Percentiles rank a stretch among this genome's conserved stretches.
Conservation (phyloP, 2,113 vertebrate genomes). For the Notiomystis cincta region DNA sequence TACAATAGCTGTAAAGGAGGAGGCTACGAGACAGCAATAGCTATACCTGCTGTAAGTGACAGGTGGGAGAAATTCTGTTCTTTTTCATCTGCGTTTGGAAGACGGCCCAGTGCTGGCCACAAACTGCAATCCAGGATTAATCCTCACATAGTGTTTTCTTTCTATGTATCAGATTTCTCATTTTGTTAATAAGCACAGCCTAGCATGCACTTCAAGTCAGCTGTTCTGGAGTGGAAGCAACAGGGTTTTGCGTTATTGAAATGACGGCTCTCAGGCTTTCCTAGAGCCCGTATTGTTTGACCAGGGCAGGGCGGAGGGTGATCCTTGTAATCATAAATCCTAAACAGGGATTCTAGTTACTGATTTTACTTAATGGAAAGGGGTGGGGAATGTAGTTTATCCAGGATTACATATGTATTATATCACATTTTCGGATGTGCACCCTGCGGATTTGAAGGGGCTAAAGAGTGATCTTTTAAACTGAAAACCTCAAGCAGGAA, state of each 20-base stretch:
- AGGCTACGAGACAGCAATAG: background rate
- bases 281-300: conserved; percentile 46
- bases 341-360: conserved; percentile 37
- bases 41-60: conserved; percentile 61
- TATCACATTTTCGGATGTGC: background rate
- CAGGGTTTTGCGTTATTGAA: conserved; percentile 71
- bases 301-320: background rate
- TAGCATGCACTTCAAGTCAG: conserved; percentile 72
- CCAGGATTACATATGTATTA: conserved; percentile 20
- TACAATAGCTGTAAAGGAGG: conserved; percentile 20
- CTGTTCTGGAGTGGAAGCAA: conserved; percentile 70
- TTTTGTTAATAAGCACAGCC: conserved; percentile 77
- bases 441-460: background rate
- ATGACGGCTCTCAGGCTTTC: conserved; percentile 48
- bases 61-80: conserved; percentile 55
- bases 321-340: conserved; percentile 52
- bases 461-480: background rate
- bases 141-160: conserved; percentile 75
- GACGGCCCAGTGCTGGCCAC: conserved; percentile 63
- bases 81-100: conserved; percentile 57
- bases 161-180: conserved; percentile 77
- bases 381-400: conserved; percentile 46
- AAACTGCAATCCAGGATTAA: conserved; percentile 69
- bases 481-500: background rate
- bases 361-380: conserved; percentile 35